These are phyloP conservation scores for Hyles euphorbiae DNA, from an alignment of 1,140 invertebrate species.

Conservation along the genomic window DNA sequence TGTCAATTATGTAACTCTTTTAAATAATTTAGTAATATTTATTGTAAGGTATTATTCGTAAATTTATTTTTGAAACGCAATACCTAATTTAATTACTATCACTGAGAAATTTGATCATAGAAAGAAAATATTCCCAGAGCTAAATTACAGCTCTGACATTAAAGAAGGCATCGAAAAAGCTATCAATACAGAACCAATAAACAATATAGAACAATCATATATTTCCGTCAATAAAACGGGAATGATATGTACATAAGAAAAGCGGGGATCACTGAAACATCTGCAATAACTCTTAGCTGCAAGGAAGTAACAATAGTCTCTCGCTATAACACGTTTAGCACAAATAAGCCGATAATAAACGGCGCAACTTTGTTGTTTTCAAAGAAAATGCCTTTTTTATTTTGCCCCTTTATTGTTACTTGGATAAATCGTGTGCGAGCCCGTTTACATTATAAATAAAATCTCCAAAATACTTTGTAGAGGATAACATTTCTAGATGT, in stretches of 20 bases:
- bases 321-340: constrained; percentile 40
- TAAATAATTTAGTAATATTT: too few species aligned
- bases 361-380: constrained; percentile 37
- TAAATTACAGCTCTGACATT: too few species aligned
- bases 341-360: constrained; percentile 57
- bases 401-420: constrained; percentile 29
- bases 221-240: neutral
- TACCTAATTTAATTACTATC: too few species aligned
- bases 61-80: too few species aligned
- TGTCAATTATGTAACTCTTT: too few species aligned
- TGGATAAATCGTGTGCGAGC: constrained; percentile 41
- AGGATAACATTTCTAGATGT: constrained; percentile 20
- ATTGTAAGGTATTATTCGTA: too few species aligned
- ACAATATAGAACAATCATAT: neutral
- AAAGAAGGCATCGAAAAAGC: neutral
- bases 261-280: constrained; percentile 5
- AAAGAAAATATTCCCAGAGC: too few species aligned
- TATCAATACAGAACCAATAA: neutral
- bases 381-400: constrained; percentile 38
- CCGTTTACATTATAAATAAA: constrained; percentile 47
- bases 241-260: neutral
- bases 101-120: too few species aligned
- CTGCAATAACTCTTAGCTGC: constrained; percentile 6
- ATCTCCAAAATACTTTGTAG: constrained; percentile 18
- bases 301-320: constrained; percentile 38